Conservation (phyloP, 2,888 invertebrate species). For the Nemapogon koenigi region DNA sequence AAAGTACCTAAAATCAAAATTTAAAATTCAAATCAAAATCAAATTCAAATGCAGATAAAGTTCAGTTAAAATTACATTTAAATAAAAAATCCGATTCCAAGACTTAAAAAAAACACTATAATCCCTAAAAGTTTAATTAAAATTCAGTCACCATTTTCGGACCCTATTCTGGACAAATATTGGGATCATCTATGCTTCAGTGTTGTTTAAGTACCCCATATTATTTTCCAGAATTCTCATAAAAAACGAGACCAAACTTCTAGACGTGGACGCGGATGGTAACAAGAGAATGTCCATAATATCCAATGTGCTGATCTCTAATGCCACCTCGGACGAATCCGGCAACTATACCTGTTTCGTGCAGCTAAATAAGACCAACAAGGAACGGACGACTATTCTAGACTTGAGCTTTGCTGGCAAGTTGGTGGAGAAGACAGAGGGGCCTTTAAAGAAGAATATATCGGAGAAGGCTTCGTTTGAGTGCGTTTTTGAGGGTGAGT, state of each 20-base stretch:
- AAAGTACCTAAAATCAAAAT: too few species aligned
- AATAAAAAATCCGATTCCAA: too few species aligned
- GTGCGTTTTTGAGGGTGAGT: slow-evolving; percentile 48
- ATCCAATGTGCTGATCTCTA: slow-evolving; percentile 28
- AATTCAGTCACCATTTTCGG: too few species aligned
- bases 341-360: slow-evolving; percentile 44
- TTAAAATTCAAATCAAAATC: too few species aligned
- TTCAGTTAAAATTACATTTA: too few species aligned
- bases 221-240: slow-evolving; percentile 26
- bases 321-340: slow-evolving; percentile 29
- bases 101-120: too few species aligned
- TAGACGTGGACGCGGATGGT: slow-evolving; percentile 29
- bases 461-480: slow-evolving; percentile 28
- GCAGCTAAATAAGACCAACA: slow-evolving; percentile 20
- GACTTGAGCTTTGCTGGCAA: slow-evolving; percentile 33
- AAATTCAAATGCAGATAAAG: too few species aligned
- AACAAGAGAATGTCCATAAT: slow-evolving; percentile 24
- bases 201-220: not conserved
- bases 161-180: too few species aligned
- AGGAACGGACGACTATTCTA: slow-evolving; percentile 20
- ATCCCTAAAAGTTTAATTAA: too few species aligned
- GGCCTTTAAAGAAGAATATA: slow-evolving; percentile 27
- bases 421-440: slow-evolving; percentile 25
- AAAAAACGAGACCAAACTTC: slow-evolving; percentile 19
- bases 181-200: too few species aligned